These are phyloP conservation scores for Ceriagrion tenellum DNA, from an alignment of 2,888 invertebrate species.

Conservation along the genomic window DNA sequence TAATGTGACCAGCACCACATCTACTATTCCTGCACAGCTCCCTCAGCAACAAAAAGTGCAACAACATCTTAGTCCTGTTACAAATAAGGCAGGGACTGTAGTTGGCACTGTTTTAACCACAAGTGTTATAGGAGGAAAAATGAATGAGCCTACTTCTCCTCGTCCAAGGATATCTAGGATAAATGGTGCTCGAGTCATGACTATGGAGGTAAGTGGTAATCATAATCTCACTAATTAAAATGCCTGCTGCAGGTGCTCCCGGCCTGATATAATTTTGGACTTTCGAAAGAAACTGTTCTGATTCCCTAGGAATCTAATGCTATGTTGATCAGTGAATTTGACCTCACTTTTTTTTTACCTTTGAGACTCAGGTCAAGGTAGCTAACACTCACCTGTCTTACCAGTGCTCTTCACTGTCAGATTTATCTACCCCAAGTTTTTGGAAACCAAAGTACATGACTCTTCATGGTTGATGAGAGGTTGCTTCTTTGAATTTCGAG, in stretches of 20 bases:
- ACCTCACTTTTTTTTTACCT: too few species aligned
- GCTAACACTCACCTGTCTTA: too few species aligned
- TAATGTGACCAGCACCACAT: slow-evolving; percentile 37
- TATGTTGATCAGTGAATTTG: too few species aligned
- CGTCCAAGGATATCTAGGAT: slow-evolving; percentile 70
- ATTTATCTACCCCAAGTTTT: too few species aligned
- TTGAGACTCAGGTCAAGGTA: too few species aligned
- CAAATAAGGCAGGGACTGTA: slow-evolving; percentile 39
- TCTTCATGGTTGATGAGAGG: too few species aligned
- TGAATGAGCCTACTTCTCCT: slow-evolving; percentile 58
- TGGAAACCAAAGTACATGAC: too few species aligned
- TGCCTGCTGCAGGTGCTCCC: background rate
- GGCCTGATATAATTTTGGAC: too few species aligned
- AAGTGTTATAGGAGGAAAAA: slow-evolving; percentile 41
- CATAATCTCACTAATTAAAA: background rate
- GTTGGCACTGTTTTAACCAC: slow-evolving; percentile 35
- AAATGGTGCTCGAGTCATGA: slow-evolving; percentile 70
- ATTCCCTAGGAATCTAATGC: too few species aligned
- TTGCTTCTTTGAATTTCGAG: too few species aligned
- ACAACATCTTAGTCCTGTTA: slow-evolving; percentile 38
- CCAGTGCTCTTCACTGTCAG: too few species aligned
- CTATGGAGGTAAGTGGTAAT: slow-evolving; percentile 47
- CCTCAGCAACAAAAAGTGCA: slow-evolving; percentile 45
- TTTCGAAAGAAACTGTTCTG: too few species aligned
- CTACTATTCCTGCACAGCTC: slow-evolving; percentile 8